Evolutionary conservation across 2,113 vertebrate genomes (phyloP).

Genomic region (Mustela nigripes): DNA sequence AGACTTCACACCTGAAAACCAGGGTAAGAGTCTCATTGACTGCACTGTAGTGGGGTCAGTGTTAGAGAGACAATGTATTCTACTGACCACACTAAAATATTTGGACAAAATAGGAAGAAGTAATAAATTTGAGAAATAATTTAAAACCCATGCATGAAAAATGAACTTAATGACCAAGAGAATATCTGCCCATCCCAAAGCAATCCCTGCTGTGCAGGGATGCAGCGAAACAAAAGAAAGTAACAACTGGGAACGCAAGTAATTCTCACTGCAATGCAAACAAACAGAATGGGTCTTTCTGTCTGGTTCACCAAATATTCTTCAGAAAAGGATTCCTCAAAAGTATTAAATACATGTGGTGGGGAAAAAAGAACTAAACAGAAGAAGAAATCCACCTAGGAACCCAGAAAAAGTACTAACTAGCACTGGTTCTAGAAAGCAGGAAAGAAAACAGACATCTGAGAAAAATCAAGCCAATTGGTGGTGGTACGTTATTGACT

Average conservation of each 20-base stretch:
- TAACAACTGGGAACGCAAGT: not conserved
- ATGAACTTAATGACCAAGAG: not conserved
- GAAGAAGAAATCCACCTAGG: not conserved
- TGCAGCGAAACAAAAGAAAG: slow-evolving; percentile 36
- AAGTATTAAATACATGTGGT: not conserved
- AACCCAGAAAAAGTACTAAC: not conserved
- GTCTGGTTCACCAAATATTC: not conserved
- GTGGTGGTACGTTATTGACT: not conserved
- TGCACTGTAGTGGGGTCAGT: not conserved
- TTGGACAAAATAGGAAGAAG: not conserved
- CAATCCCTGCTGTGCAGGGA: not conserved
- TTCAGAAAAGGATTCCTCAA: not conserved
- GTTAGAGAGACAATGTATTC: not conserved
- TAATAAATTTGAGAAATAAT: not conserved
- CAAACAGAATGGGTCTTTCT: not conserved
- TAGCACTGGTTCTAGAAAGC: not conserved
- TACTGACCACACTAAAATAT: not conserved
- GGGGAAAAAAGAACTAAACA: not conserved
- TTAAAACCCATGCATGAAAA: not conserved
- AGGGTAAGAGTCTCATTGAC: not conserved
- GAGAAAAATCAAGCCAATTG: not conserved
- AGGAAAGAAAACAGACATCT: not conserved
- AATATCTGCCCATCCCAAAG: not conserved
- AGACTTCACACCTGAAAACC: not conserved
- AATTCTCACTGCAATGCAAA: not conserved